A percentile compares a stretch with the other conserved stretches of the same genome.
These are phyloP conservation scores for Actias luna DNA, from an alignment of 2,888 invertebrate species.

Conservation along the genomic window DNA sequence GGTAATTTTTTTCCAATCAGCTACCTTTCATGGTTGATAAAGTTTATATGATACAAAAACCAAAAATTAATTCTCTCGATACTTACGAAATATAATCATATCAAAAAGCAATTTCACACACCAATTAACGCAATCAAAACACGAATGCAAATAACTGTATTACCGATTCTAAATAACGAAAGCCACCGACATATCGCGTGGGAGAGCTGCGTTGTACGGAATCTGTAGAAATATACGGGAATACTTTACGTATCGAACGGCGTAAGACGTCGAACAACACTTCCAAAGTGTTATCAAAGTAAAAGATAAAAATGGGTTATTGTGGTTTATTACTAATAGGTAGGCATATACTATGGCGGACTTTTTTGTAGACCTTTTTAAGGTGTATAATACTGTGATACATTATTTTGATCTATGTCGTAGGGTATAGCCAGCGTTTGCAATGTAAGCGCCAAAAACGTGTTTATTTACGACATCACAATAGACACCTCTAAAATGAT, in stretches of 20 bases:
- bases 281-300: not conserved
- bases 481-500: no score
- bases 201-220: not conserved
- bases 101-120: conserved; percentile 1
- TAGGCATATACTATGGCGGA: no score
- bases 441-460: no score
- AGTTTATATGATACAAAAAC: not conserved
- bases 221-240: not conserved
- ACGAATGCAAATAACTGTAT: not conserved
- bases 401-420: no score
- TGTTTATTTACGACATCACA: no score
- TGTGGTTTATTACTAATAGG: no score
- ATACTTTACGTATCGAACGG: not conserved
- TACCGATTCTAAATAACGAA: not conserved
- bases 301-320: no score
- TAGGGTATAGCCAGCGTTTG: no score
- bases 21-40: not conserved
- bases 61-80: not conserved
- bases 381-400: no score
- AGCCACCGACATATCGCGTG: not conserved
- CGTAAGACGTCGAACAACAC: not conserved
- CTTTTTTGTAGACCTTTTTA: no score
- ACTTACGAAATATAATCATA: not conserved
- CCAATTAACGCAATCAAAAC: conserved; percentile 5
- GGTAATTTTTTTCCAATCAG: no score